phyloP scores from a whole-genome alignment of 2,113 vertebrate species.

The Myrmecophaga tridactyla region DNA sequence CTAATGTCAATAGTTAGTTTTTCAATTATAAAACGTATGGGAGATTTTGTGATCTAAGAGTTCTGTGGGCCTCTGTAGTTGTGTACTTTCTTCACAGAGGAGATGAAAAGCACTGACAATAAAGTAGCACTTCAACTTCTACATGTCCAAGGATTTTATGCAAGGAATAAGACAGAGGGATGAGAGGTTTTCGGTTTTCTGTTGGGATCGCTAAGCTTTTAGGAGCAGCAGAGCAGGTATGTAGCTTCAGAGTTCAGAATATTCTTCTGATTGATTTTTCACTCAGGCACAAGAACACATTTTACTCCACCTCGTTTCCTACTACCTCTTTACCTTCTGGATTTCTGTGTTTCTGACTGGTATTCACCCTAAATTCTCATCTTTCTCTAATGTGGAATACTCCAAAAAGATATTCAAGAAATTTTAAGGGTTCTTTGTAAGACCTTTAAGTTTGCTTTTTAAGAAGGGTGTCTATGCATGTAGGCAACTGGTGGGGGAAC shows the following conservation, averaged over 20 bases:
- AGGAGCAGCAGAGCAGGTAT: neutral
- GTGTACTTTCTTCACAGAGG: neutral
- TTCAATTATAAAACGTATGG: neutral
- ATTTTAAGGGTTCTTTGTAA: neutral
- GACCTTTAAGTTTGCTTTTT: neutral
- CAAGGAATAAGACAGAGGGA: neutral
- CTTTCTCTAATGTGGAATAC: neutral
- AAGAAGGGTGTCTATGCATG: neutral
- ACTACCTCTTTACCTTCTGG: neutral
- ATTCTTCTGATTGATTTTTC: neutral
- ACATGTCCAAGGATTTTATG: neutral
- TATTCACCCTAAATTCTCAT: neutral
- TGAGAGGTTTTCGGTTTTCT: neutral
- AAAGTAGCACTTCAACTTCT: neutral
- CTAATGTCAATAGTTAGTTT: neutral
- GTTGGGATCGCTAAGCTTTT: neutral
- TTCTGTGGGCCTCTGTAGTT: neutral
- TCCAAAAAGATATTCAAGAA: neutral
- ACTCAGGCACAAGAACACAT: neutral
- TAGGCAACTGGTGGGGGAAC: neutral
- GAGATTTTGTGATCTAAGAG: neutral
- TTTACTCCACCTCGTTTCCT: neutral
- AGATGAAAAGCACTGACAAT: neutral
- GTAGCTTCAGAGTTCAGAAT: neutral
- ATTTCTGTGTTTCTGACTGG: neutral